phyloP scores from a whole-genome alignment of 92 coral and sea anemone genomes.

The Montipora capitata region DNA sequence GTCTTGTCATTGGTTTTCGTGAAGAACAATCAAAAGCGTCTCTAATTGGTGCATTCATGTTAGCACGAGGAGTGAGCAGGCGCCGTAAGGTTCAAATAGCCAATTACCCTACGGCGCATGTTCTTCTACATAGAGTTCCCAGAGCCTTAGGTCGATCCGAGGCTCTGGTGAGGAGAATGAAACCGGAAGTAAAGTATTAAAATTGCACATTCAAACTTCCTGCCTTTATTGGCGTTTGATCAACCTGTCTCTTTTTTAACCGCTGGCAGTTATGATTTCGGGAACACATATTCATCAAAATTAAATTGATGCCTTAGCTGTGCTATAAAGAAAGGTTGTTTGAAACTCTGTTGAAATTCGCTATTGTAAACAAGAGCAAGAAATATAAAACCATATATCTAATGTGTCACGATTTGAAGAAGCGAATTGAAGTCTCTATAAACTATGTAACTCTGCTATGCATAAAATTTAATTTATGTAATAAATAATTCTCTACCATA shows the following conservation, averaged over 20 bases:
- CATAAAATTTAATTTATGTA: neutral
- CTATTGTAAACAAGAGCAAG: neutral
- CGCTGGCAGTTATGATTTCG: neutral
- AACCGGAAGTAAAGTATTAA: neutral
- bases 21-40: too few species aligned
- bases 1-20: too few species aligned
- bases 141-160: too few species aligned
- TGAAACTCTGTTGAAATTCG: neutral
- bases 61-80: too few species aligned
- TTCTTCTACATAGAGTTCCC: too few species aligned
- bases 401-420: neutral
- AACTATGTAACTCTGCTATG: neutral
- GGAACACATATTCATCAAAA: neutral
- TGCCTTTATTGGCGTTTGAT: neutral
- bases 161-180: too few species aligned
- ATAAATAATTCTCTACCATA: conserved; percentile 16
- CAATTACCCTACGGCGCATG: too few species aligned
- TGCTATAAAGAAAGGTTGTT: too few species aligned
- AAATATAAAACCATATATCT: neutral
- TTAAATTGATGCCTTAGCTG: too few species aligned
- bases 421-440: neutral
- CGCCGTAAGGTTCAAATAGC: too few species aligned
- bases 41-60: too few species aligned
- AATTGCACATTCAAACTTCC: neutral
- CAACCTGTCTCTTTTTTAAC: too few species aligned